phyloP scores from a whole-genome alignment of 1,140 invertebrate genomes.

The Batillaria attramentaria region DNA sequence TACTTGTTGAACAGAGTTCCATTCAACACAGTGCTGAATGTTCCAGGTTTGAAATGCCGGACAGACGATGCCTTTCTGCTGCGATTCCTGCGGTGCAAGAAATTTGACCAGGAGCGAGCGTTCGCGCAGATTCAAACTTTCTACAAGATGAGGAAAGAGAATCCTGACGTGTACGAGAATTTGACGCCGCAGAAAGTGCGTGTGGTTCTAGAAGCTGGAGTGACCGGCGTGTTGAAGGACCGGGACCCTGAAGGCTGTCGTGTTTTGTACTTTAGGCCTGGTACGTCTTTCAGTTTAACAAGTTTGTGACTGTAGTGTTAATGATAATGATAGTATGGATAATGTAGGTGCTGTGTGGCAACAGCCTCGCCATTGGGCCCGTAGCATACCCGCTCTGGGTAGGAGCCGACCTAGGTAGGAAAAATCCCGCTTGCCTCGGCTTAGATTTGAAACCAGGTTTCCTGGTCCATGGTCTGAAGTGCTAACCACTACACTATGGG shows the following conservation, averaged over 20 bases:
- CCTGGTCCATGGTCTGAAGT: too few species aligned
- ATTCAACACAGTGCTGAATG: background rate
- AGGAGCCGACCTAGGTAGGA: too few species aligned
- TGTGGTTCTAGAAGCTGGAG: slow-evolving; percentile 82
- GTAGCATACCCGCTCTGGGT: too few species aligned
- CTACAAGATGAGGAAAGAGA: slow-evolving; percentile 82
- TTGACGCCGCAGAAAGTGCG: slow-evolving; percentile 81
- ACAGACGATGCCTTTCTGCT: slow-evolving; percentile 84
- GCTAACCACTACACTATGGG: too few species aligned
- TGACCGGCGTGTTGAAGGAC: slow-evolving; percentile 83
- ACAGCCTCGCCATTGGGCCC: too few species aligned
- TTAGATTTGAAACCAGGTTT: too few species aligned
- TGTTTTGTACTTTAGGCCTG: slow-evolving; percentile 79
- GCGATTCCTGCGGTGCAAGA: slow-evolving; percentile 86
- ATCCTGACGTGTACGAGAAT: slow-evolving; percentile 80
- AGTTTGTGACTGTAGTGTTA: too few species aligned
- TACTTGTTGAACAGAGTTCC: background rate
- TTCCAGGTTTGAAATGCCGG: slow-evolving; percentile 57
- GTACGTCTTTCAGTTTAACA: too few species aligned
- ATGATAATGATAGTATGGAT: too few species aligned
- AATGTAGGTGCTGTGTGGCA: too few species aligned
- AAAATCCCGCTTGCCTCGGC: too few species aligned
- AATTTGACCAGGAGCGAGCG: slow-evolving; percentile 86
- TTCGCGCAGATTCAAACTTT: slow-evolving; percentile 90
- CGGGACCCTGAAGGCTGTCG: slow-evolving; percentile 84